Percentiles rank a stretch among this genome's conserved stretches.
These are phyloP conservation scores for Eupithecia tripunctaria DNA, from an alignment of 2,888 invertebrate species.

Conservation along the genomic window DNA sequence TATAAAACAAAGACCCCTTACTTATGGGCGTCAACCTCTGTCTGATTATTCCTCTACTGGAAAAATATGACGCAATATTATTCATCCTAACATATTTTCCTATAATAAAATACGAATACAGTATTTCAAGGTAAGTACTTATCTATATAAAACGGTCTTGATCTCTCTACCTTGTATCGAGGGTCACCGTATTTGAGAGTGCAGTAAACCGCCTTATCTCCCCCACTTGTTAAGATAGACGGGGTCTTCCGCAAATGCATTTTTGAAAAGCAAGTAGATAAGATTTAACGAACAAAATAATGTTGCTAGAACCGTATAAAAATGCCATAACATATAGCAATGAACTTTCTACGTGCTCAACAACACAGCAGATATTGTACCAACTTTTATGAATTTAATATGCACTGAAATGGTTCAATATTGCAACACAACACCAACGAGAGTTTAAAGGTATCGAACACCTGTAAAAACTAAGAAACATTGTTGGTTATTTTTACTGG, in stretches of 20 bases:
- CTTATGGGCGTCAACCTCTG: no score
- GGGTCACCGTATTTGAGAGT: constrained; percentile 61
- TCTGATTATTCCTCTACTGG: not conserved
- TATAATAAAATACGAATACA: not conserved
- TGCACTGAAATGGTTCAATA: constrained; percentile 24
- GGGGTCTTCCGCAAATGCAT: constrained; percentile 72
- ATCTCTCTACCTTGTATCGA: constrained; percentile 49
- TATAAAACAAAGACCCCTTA: no score
- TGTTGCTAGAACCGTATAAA: constrained; percentile 55
- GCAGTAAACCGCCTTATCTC: constrained; percentile 75
- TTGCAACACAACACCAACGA: constrained; percentile 19
- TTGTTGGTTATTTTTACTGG: constrained; percentile 12
- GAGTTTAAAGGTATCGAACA: not conserved
- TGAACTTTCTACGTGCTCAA: constrained; percentile 41
- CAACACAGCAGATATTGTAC: constrained; percentile 38
- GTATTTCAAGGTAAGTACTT: constrained; percentile 16
- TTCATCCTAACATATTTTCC: not conserved
- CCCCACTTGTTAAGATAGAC: constrained; percentile 73
- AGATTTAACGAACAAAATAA: constrained; percentile 72
- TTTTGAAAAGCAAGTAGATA: constrained; percentile 69
- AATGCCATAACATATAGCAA: constrained; percentile 45
- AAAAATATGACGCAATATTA: not conserved
- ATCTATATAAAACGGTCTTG: constrained; percentile 19
- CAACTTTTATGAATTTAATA: constrained; percentile 44
- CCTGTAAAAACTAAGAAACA: constrained; percentile 22